phyloP scores from a whole-genome alignment of 2,888 invertebrate genomes.

The Andrena camellia region DNA sequence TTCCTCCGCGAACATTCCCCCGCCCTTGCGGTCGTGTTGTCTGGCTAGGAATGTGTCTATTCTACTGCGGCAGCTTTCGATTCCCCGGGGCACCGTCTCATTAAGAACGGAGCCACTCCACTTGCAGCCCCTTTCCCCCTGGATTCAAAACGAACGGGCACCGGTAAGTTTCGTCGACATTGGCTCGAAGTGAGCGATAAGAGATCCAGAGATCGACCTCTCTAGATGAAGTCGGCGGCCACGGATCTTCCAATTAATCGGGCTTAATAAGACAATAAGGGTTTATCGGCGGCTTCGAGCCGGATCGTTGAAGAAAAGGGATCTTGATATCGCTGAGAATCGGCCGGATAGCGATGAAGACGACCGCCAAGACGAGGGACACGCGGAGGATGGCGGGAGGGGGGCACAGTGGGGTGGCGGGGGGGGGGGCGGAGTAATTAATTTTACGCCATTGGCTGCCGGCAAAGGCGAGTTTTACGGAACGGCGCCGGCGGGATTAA shows the following conservation, averaged over 20 bases:
- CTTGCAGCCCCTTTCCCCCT: too few species aligned
- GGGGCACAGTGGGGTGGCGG: background rate
- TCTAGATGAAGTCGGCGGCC: background rate
- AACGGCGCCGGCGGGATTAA: constrained; percentile 57
- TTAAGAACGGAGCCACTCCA: too few species aligned
- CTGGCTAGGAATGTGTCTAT: background rate
- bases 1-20: background rate
- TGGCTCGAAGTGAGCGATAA: background rate
- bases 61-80: background rate
- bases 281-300: constrained; percentile 37
- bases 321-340: constrained; percentile 46
- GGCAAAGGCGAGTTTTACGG: constrained; percentile 59
- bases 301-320: constrained; percentile 21
- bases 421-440: constrained; percentile 59
- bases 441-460: constrained; percentile 67
- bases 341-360: constrained; percentile 29
- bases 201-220: background rate
- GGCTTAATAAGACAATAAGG: constrained; percentile 54
- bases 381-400: too few species aligned
- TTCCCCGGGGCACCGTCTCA: too few species aligned
- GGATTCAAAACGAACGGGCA: too few species aligned
- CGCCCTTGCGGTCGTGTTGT: background rate
- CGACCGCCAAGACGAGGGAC: constrained; percentile 13
- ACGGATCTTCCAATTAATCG: constrained; percentile 48
- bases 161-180: too few species aligned